These are phyloP conservation scores for Danio tinwini DNA, from an alignment of 2,797 vertebrate species.

Conservation along the genomic window DNA sequence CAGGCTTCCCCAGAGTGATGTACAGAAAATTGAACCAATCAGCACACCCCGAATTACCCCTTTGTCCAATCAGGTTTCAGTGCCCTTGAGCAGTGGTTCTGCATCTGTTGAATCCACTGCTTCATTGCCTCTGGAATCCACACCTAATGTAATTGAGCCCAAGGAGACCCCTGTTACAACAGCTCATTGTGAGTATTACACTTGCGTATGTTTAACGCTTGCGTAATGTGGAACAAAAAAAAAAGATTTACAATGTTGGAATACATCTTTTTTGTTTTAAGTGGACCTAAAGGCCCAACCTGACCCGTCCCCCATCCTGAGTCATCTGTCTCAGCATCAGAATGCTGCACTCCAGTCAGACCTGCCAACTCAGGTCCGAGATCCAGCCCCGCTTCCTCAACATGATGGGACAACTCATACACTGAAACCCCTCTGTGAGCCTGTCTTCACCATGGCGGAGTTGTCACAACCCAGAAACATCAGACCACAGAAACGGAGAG, in stretches of 20 bases:
- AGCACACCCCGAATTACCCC: conserved; percentile 82
- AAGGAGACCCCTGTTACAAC: conserved; percentile 79
- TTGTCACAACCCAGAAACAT: conserved; percentile 83
- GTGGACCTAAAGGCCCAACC: conserved; percentile 94
- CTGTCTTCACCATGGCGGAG: conserved; percentile 66
- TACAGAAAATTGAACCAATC: conserved; percentile 86
- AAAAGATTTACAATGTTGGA: neutral
- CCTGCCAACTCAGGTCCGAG: conserved; percentile 66
- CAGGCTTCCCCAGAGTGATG: conserved; percentile 79
- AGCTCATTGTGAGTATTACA: conserved; percentile 71
- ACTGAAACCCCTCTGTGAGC: conserved; percentile 66
- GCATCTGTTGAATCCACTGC: conserved; percentile 71
- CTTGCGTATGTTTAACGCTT: neutral
- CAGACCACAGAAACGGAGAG: conserved; percentile 87
- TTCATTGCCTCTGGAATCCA: conserved; percentile 63
- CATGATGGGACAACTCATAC: conserved; percentile 66
- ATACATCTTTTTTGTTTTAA: conserved; percentile 41
- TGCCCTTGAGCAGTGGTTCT: conserved; percentile 63
- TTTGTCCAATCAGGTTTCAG: conserved; percentile 74
- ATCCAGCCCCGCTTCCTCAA: conserved; percentile 70
- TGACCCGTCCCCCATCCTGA: conserved; percentile 93
- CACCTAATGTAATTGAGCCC: conserved; percentile 71
- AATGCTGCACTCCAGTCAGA: conserved; percentile 61
- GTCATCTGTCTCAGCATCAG: conserved; percentile 90
- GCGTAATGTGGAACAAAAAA: neutral